These are phyloP conservation scores for Amphiprion clarkii DNA, from an alignment of 2,797 vertebrate genomes.

Conservation along the genomic window DNA sequence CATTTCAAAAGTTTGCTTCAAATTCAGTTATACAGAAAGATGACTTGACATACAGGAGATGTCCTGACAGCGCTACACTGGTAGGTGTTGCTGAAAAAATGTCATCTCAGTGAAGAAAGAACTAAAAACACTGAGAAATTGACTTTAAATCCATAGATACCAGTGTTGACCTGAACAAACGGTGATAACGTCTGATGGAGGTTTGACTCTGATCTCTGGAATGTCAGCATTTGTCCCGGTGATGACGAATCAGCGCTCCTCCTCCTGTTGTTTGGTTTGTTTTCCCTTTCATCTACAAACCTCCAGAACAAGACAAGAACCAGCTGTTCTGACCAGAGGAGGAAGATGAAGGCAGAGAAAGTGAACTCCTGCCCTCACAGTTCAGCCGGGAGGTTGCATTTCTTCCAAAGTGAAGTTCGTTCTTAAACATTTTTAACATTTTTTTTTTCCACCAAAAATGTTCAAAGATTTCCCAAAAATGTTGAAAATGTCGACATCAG, in stretches of 20 bases:
- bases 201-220: conserved; percentile 32
- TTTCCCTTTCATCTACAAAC: conserved; percentile 51
- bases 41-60: too few species aligned
- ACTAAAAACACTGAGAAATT: rapidly evolving
- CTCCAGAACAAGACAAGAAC: conserved; percentile 37
- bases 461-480: too few species aligned
- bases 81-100: background rate
- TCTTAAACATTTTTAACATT: too few species aligned
- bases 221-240: conserved; percentile 28
- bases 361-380: conserved; percentile 39
- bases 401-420: background rate
- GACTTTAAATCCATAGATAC: background rate
- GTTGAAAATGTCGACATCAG: too few species aligned
- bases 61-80: background rate
- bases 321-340: conserved; percentile 52
- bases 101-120: background rate
- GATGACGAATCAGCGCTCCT: conserved; percentile 46
- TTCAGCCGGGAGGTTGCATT: conserved; percentile 13
- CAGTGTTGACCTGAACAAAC: background rate
- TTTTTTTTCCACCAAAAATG: too few species aligned
- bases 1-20: too few species aligned
- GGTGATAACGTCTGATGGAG: conserved; percentile 28
- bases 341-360: conserved; percentile 14
- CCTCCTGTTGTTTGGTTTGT: conserved; percentile 54
- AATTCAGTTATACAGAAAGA: too few species aligned